phyloP scores from a whole-genome alignment of 2,888 invertebrate species.

The Leptopterna dolabrata region DNA sequence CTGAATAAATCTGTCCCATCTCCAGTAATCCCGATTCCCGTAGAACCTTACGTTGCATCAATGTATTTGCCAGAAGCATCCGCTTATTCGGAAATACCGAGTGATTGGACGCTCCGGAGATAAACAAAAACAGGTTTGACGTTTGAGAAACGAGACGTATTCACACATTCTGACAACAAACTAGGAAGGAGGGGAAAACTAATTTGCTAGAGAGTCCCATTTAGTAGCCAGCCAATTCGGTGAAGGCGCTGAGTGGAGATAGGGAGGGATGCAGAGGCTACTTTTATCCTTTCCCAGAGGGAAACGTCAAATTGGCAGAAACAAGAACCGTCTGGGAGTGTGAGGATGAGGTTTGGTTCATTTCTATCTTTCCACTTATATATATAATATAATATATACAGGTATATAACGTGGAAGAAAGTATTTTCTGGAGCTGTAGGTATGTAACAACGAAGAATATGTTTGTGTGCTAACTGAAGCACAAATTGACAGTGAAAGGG shows the following conservation, averaged over 20 bases:
- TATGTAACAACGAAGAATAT: too few relatives aligned
- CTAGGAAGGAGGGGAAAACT: neutral
- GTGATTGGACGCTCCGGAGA: neutral
- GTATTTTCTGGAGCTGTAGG: neutral
- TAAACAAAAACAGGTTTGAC: constrained; percentile 22
- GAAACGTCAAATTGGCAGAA: neutral
- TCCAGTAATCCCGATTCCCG: too few relatives aligned
- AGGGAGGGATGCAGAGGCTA: neutral
- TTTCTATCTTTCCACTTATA: neutral
- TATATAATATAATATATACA: too few relatives aligned
- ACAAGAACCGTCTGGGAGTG: neutral
- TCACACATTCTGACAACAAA: neutral
- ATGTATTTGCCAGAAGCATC: too few relatives aligned
- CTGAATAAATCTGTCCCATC: too few relatives aligned
- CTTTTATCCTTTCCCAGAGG: neutral
- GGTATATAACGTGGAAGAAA: neutral
- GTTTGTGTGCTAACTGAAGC: too few relatives aligned
- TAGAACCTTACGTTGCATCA: too few relatives aligned
- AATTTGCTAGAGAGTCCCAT: neutral
- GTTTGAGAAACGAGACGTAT: neutral
- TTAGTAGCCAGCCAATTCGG: neutral
- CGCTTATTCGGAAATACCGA: too few relatives aligned
- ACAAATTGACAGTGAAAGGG: too few relatives aligned
- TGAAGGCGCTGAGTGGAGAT: neutral
- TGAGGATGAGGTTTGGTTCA: neutral